Percentiles rank a stretch among this genome's conserved stretches.
These are phyloP conservation scores for Ceyx melanurus DNA, from an alignment of 2,113 vertebrate genomes.

Conservation along the genomic window DNA sequence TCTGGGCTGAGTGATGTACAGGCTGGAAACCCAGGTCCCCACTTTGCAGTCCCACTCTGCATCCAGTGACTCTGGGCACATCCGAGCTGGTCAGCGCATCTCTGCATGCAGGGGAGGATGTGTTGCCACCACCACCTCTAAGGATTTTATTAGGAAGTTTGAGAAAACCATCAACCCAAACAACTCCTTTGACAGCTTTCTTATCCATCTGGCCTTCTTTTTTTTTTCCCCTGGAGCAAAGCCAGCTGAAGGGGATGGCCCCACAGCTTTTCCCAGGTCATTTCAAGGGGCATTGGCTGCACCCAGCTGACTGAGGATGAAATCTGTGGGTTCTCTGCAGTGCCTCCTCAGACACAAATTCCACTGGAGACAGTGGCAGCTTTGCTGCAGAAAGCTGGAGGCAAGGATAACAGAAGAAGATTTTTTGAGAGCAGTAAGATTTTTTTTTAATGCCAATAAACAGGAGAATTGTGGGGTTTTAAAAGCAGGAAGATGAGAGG, in stretches of 20 bases:
- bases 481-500: slow-evolving; percentile 27
- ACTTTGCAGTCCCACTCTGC: background rate
- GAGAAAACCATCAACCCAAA: background rate
- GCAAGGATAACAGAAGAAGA: background rate
- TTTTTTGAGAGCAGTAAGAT: background rate
- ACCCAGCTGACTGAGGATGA: background rate
- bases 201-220: background rate
- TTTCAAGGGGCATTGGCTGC: background rate
- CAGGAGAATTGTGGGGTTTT: background rate
- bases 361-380: background rate
- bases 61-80: fast-evolving
- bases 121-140: background rate
- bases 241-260: background rate
- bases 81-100: background rate
- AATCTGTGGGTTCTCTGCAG: background rate
- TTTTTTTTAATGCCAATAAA: background rate
- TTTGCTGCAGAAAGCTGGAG: background rate
- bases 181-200: background rate
- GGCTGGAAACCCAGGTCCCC: background rate
- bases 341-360: background rate
- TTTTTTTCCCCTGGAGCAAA: background rate
- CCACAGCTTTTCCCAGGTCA: background rate
- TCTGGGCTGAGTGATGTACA: background rate
- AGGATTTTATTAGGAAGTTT: background rate
- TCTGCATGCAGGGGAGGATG: background rate